phyloP scores from a whole-genome alignment of 2,888 invertebrate species.

The Loripinus fragilis region DNA sequence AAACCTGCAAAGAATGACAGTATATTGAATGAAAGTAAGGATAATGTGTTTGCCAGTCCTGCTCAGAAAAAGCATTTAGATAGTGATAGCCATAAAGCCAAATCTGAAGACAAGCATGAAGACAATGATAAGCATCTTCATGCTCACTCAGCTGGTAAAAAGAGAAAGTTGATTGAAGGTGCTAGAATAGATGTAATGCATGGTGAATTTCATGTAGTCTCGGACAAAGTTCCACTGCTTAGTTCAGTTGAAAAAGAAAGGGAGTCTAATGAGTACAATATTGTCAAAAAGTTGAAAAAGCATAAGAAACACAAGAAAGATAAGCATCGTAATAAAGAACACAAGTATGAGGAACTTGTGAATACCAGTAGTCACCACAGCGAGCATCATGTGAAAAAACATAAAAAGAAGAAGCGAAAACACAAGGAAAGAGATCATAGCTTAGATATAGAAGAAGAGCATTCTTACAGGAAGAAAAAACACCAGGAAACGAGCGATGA shows the following conservation, averaged over 20 bases:
- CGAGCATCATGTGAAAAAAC: constrained; percentile 32
- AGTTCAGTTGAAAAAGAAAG: constrained; percentile 16
- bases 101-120: constrained; percentile 1
- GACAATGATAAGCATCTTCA: neutral
- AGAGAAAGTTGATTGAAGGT: constrained; percentile 11
- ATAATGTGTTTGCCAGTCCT: neutral
- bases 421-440: constrained; percentile 24
- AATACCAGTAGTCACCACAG: constrained; percentile 21
- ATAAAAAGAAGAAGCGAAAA: constrained; percentile 37
- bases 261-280: constrained; percentile 51
- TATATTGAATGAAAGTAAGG: neutral
- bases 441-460: constrained; percentile 15
- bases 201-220: constrained; percentile 8
- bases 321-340: constrained; percentile 39
- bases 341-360: constrained; percentile 22
- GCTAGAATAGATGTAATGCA: neutral
- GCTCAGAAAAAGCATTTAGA: neutral
- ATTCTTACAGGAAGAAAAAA: constrained; percentile 1
- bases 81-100: neutral
- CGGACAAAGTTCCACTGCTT: constrained; percentile 14
- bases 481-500: neutral
- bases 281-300: constrained; percentile 68
- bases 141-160: neutral
- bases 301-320: constrained; percentile 60
- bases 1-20: constrained; percentile 11